These are phyloP conservation scores for Ophioninae sp. DNA, from an alignment of 2,888 invertebrate species.

Conservation along the genomic window DNA sequence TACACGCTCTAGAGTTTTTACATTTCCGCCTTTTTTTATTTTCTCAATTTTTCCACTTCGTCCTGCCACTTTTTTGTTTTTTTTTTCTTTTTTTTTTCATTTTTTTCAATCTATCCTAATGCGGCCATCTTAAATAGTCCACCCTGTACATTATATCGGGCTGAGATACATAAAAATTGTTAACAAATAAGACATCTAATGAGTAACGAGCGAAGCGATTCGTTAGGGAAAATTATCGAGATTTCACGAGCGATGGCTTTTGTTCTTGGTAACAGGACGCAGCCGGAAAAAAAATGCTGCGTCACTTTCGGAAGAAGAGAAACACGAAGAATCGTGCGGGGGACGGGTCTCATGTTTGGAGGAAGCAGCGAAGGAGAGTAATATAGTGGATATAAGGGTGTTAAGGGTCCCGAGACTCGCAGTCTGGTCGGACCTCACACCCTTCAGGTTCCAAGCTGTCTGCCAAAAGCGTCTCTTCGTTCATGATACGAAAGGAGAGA, in stretches of 20 bases:
- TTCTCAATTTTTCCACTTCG: too few relatives aligned
- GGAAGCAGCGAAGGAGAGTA: conserved; percentile 39
- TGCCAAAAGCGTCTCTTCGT: conserved; percentile 27
- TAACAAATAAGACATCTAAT: background rate
- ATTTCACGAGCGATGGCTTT: conserved; percentile 35
- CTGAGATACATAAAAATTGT: conserved; percentile 26
- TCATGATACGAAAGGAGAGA: conserved; percentile 39
- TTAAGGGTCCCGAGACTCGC: conserved; percentile 55
- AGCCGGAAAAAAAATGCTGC: background rate
- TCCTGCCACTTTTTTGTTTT: too few relatives aligned
- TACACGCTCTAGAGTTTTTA: too few relatives aligned
- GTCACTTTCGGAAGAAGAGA: conserved; percentile 41
- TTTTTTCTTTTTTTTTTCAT: conserved; percentile 10
- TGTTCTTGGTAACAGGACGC: conserved; percentile 9
- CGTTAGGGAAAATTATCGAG: conserved; percentile 48
- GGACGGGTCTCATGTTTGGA: conserved; percentile 47
- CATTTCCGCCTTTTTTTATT: too few relatives aligned
- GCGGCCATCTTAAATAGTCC: too few relatives aligned
- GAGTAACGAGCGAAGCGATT: conserved; percentile 24
- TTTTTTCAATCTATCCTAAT: background rate
- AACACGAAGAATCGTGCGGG: conserved; percentile 46
- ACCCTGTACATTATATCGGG: too few relatives aligned
- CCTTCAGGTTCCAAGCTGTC: conserved; percentile 50
- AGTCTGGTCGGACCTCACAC: conserved; percentile 62
- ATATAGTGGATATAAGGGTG: conserved; percentile 2